Evolutionary conservation across 2,113 vertebrate genomes (phyloP), one percentile per base, ranked within the genome.

Genomic region (Plestiodon gilberti): DNA sequence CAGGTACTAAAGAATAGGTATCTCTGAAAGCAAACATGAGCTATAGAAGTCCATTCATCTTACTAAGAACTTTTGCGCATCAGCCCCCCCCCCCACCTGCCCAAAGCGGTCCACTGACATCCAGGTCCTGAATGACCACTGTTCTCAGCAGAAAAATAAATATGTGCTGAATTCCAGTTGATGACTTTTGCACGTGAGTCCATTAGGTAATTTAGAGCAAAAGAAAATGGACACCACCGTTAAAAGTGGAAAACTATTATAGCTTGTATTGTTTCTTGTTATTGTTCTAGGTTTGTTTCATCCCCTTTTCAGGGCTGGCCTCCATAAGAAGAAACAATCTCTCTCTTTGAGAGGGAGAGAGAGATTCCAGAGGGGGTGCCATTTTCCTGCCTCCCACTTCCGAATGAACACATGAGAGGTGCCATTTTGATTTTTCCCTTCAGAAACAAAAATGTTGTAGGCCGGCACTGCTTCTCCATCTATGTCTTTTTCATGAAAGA

Each of bases 41-140:
- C 28, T 4, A 35, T 30, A 70, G 33, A 15, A 78, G 10, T 0
- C 0, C 22, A 67, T 78, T 78, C 85, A 70, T 85, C 84, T 88
- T 71, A 4, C 8, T 89, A 62, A 61, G 33, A 0, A 33, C 69
- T 23, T 67, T 61, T 83, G 57, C 73, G 35, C 74, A 17, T 74
- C 20, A 0, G 0, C 64, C 64, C 84, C 0, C 0, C 10, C 13
- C 55, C 55, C 10, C 13, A 6, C 55, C 55, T 10, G 13, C 55
- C 55, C 43, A 48, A 48, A 48, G 8, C 43, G 8, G 84, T 62
- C 59, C 22, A 87, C 82, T 81, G 84, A 88, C 79, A 62, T 65
- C 82, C 87, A 88, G 88, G 62, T 73, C 86, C 74, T 85, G 75
- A 83, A 59, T 0, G 55, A 87, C 71, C 69, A 40, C 43, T 90